Conservation (phyloP, 2,888 invertebrate genomes). For the Teleogryllus oceanicus region DNA sequence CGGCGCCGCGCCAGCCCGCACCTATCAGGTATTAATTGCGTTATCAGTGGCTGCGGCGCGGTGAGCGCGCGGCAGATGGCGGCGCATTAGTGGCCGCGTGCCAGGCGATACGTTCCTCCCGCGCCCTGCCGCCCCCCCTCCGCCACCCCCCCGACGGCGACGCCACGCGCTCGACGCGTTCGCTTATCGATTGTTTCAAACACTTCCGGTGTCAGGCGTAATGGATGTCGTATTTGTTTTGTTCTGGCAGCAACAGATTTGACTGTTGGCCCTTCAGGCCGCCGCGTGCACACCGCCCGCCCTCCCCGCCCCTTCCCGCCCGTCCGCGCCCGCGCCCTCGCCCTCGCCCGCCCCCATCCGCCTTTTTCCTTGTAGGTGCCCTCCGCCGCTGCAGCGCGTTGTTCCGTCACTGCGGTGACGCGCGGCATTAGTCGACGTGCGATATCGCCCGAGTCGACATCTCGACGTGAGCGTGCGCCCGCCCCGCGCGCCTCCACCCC, state of each 20-base stretch:
- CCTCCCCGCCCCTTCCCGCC: too few relatives aligned
- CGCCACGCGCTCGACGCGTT: not conserved
- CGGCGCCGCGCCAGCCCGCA: not conserved
- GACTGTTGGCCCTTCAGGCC: not conserved
- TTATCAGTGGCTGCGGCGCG: slow-evolving; percentile 11
- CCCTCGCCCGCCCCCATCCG: too few relatives aligned
- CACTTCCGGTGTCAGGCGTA: slow-evolving; percentile 10
- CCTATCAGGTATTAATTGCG: slow-evolving; percentile 18
- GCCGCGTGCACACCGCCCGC: too few relatives aligned
- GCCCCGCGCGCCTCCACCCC: too few relatives aligned
- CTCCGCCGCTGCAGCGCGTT: too few relatives aligned
- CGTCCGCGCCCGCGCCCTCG: too few relatives aligned
- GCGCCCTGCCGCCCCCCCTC: not conserved
- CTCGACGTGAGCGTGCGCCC: too few relatives aligned
- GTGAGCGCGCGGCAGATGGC: not conserved
- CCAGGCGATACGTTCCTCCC: slow-evolving; percentile 11
- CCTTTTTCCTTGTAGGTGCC: too few relatives aligned
- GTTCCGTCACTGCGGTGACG: too few relatives aligned
- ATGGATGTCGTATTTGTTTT: slow-evolving; percentile 11
- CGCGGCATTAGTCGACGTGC: too few relatives aligned
- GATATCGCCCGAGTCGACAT: too few relatives aligned
- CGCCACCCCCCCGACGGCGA: not conserved
- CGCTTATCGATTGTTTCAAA: slow-evolving; percentile 10
- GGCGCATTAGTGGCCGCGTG: slow-evolving; percentile 3
- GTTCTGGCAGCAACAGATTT: not conserved